A percentile compares a stretch with the other conserved stretches of the same genome.
These are phyloP conservation scores for Dipodomys spectabilis DNA, from an alignment of 2,113 vertebrate genomes.

Conservation along the genomic window DNA sequence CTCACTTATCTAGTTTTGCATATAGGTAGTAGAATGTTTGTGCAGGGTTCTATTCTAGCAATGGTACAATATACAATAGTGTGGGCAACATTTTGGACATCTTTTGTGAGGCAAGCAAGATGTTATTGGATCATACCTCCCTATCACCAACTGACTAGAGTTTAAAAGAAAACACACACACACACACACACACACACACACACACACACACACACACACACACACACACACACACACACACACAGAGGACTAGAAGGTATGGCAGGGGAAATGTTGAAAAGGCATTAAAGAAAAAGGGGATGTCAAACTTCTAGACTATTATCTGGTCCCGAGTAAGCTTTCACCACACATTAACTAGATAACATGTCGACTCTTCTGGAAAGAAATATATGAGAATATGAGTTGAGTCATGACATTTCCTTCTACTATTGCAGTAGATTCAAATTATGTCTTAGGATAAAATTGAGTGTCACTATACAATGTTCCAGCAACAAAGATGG, in stretches of 20 bases:
- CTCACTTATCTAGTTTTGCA: not conserved
- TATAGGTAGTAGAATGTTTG: not conserved
- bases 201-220: too few species aligned
- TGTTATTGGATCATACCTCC: not conserved
- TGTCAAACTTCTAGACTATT: not conserved
- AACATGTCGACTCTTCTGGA: not conserved
- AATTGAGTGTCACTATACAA: not conserved
- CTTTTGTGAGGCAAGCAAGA: not conserved
- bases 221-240: too few species aligned
- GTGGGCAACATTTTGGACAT: not conserved
- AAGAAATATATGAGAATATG: not conserved
- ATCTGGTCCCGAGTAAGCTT: not conserved
- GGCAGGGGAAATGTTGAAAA: not conserved
- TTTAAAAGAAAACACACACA: not conserved
- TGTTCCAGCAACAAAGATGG: not conserved
- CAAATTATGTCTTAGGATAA: not conserved
- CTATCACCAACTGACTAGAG: not conserved
- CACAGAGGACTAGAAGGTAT: not conserved
- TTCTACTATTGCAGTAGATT: not conserved
- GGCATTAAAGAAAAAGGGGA: not conserved
- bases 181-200: too few species aligned
- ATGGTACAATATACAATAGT: not conserved
- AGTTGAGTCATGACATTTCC: not conserved
- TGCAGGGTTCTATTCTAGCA: too few species aligned
- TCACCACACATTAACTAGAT: not conserved